Base-by-base conservation (phyloP, 1,140 invertebrate species). In the Lucilia cuprina region DNA sequence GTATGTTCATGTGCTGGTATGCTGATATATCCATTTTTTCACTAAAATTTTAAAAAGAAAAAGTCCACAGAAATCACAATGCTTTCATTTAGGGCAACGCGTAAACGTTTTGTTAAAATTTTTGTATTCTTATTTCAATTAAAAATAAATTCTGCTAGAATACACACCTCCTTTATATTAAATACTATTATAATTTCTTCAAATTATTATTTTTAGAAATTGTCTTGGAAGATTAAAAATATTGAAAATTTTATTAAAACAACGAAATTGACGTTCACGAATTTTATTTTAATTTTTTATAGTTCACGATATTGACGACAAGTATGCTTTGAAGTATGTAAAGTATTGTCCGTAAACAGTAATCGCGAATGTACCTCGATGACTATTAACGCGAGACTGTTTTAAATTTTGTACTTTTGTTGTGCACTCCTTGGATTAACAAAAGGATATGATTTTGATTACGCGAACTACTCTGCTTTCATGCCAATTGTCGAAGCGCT, bases 381-480 rank as follows among this genome's bases (percentile, higher is more conserved):
- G n/a, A 21, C 19, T 19, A 70, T 19, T 70, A 70, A 5, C 65
- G 65, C 65, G n/a, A 70, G 65, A 70, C 65, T 70, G n/a, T 19
- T 70, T 70, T 5, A 14, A 19, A 70, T 21, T 5, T 78, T 35
- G 75, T 34, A 4, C 75, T 78, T 7, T 82, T 85, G 88, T 87
- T 89, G 88, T 89, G 86, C 87, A 89, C 88, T 87, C 86, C 83
- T 89, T 87, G 87, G 85, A 87, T 85, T 87, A 88, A 89, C 88
- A 89, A 85, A 89, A 89, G 88, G 88, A 89, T 89, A 85, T 89
- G 88, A 88, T 87, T 89, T 85, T 82, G 55, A 82, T 83, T 85
- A 55, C 65, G 85, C 85, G 30, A 84, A 82, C 77, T 55, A 83
- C 78, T 84, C 85, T 84, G 83, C 85, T 78, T 85, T 78, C 83